Conservation (phyloP, 30 jellyfish, hydroid and myxozoan genomes). For the Sanderia malayensis region DNA sequence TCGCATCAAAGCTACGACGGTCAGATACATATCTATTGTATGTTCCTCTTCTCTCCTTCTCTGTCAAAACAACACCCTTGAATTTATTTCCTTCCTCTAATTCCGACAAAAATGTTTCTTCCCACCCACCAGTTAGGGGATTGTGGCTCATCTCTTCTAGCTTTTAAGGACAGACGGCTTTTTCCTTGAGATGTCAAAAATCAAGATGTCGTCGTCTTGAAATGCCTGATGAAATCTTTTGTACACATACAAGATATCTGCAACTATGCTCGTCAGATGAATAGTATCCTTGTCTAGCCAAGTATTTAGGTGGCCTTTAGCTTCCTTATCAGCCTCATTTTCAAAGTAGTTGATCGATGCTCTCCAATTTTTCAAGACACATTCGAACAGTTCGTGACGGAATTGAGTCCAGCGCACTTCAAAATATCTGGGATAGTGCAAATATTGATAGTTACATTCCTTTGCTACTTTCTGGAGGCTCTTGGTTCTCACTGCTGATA, state of each 20-base stretch:
- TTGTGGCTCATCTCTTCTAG: background rate
- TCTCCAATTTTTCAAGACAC: conserved; percentile 32
- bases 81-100: background rate
- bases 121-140: conserved; percentile 34
- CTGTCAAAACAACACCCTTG: background rate
- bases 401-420: conserved; percentile 34
- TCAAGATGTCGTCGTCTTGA: conserved; percentile 12
- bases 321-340: conserved; percentile 8
- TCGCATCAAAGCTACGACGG: conserved; percentile 18
- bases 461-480: conserved; percentile 23
- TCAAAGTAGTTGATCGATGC: conserved; percentile 27
- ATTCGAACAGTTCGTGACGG: conserved; percentile 8
- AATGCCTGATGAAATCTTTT: conserved; percentile 39
- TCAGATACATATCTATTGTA: conserved; percentile 25
- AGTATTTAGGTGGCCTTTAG: conserved; percentile 19
- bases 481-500: conserved; percentile 17
- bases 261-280: conserved; percentile 11
- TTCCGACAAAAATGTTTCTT: conserved; percentile 14
- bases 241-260: conserved; percentile 21
- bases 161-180: conserved; percentile 22
- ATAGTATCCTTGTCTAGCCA: conserved; percentile 18
- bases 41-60: conserved; percentile 10
- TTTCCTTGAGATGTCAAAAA: conserved; percentile 19
- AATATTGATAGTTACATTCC: conserved; percentile 6
- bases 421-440: conserved; percentile 11